Percentiles rank a stretch among this genome's conserved stretches.
Conservation (phyloP, 1,140 invertebrate species). For the Aplysia californica region DNA sequence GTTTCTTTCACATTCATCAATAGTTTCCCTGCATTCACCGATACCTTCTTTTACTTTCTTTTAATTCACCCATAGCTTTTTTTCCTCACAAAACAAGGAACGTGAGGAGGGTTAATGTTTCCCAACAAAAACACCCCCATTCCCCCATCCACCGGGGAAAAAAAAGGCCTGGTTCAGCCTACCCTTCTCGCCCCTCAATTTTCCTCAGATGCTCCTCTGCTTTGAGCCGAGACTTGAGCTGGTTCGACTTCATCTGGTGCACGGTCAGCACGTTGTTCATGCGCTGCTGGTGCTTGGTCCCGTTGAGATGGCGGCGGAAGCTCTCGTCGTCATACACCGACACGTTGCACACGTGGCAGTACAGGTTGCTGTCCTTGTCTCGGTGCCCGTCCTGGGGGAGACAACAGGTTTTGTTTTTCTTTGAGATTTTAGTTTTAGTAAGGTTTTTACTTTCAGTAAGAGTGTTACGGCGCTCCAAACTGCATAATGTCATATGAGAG, state of each 20-base stretch:
- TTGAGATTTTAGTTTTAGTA: background rate
- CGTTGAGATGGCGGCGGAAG: slow-evolving; percentile 46
- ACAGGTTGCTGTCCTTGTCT: slow-evolving; percentile 34
- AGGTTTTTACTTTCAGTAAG: background rate
- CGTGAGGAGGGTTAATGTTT: no score
- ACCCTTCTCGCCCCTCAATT: slow-evolving; percentile 37
- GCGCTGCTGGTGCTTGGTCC: slow-evolving; percentile 39
- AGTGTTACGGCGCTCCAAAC: background rate
- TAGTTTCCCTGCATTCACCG: no score
- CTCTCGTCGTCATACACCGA: slow-evolving; percentile 40
- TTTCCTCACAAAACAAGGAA: no score
- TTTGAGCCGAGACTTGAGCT: slow-evolving; percentile 41
- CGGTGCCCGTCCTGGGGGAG: background rate
- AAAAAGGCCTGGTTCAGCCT: no score
- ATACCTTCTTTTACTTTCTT: no score
- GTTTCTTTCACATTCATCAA: no score
- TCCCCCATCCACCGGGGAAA: no score
- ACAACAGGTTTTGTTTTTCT: background rate
- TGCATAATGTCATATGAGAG: background rate
- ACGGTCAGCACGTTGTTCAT: slow-evolving; percentile 40
- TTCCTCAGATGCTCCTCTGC: slow-evolving; percentile 50
- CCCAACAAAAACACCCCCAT: no score
- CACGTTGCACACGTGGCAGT: slow-evolving; percentile 46
- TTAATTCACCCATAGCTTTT: no score
- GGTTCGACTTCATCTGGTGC: slow-evolving; percentile 39